Evolutionary conservation across 92 coral and sea anemone species (phyloP).

Genomic region (Epizoanthus rinbou): DNA sequence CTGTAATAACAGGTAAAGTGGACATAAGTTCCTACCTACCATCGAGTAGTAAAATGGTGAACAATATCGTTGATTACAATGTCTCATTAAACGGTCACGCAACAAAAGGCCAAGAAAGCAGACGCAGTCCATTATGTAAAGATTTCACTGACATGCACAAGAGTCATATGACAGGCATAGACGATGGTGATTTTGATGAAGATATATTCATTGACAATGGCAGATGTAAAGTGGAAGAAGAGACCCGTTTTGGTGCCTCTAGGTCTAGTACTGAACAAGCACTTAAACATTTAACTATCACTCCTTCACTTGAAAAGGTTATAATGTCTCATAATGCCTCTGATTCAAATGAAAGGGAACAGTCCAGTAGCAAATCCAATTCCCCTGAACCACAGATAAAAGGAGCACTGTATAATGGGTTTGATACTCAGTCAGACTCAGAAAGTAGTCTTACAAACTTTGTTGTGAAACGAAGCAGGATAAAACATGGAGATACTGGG

Average conservation of each 20-base stretch:
- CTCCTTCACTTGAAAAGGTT: background rate
- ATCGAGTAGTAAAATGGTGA: background rate
- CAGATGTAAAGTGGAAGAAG: background rate
- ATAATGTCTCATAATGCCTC: background rate
- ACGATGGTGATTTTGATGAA: background rate
- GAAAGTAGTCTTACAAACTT: conserved; percentile 67
- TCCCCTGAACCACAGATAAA: conserved; percentile 87
- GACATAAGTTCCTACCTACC: conserved; percentile 62
- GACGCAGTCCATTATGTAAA: background rate
- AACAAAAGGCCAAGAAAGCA: background rate
- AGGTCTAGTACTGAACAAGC: background rate
- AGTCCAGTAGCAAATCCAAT: conserved; percentile 5
- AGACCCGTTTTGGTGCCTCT: background rate
- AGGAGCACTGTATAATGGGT: conserved; percentile 88
- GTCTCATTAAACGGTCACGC: background rate
- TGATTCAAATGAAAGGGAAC: background rate
- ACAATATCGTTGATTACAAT: background rate
- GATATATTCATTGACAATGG: background rate
- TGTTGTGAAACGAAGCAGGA: conserved; percentile 40
- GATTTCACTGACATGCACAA: background rate
- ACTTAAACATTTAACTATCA: background rate
- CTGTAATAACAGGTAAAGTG: conserved; percentile 75
- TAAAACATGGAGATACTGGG: conserved; percentile 29
- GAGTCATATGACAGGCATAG: background rate
- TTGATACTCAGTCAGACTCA: conserved; percentile 78